Evolutionary conservation across 1,140 invertebrate species (phyloP).

Genomic region (Pissodes strobi): DNA sequence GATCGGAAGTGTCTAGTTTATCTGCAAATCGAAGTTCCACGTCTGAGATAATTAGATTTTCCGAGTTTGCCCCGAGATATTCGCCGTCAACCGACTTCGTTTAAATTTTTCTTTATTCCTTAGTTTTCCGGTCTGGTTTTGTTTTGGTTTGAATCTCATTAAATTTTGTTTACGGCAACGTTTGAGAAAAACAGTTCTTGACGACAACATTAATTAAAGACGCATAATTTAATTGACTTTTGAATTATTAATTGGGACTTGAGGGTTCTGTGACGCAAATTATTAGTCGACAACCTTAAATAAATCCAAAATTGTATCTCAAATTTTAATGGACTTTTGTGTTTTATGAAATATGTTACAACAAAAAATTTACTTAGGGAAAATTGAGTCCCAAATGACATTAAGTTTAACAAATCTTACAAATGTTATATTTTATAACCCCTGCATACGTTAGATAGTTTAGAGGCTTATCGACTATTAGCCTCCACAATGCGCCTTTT

Average conservation of each 20-base stretch:
- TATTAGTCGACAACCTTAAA: too few relatives aligned
- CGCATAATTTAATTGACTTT: slow-evolving; percentile 6
- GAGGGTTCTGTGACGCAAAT: background rate
- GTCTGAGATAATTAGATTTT: background rate
- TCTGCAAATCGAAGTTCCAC: background rate
- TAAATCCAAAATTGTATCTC: too few relatives aligned
- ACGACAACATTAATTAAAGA: slow-evolving; percentile 5
- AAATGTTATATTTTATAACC: too few relatives aligned
- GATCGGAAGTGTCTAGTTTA: too few relatives aligned
- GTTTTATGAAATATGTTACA: too few relatives aligned
- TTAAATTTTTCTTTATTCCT: background rate
- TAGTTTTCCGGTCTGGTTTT: background rate
- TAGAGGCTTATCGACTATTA: too few relatives aligned
- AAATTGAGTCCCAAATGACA: too few relatives aligned
- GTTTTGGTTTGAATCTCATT: slow-evolving; percentile 15
- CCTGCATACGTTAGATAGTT: too few relatives aligned
- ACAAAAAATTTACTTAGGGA: too few relatives aligned
- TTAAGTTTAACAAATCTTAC: too few relatives aligned
- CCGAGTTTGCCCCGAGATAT: background rate
- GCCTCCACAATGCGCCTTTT: too few relatives aligned
- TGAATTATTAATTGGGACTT: background rate
- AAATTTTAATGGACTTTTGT: too few relatives aligned
- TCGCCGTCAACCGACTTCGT: background rate
- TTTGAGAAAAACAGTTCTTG: slow-evolving; percentile 8
- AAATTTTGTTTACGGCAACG: slow-evolving; percentile 12